These are phyloP conservation scores for Drosophila truncata DNA, from an alignment of 1,140 invertebrate genomes.

Conservation along the genomic window DNA sequence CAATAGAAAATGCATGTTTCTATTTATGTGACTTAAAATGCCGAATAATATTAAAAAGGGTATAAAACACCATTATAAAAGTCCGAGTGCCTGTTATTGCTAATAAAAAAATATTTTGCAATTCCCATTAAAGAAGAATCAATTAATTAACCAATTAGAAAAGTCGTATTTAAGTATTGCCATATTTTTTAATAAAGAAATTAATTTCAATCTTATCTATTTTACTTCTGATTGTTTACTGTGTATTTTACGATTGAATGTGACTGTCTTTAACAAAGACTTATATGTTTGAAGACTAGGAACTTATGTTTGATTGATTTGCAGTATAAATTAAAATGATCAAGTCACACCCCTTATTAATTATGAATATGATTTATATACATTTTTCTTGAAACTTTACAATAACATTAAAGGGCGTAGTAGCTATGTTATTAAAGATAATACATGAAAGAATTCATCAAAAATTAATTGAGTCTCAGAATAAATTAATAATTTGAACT, in stretches of 20 bases:
- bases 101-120: not conserved
- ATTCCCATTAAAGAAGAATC: not conserved
- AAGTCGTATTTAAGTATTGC: no score
- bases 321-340: not conserved
- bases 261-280: not conserved
- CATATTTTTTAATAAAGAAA: not conserved
- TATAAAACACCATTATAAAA: not conserved
- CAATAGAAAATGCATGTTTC: not conserved
- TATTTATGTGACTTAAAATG: not conserved
- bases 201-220: not conserved
- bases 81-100: not conserved
- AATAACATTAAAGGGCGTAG: not conserved
- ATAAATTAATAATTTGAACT: no score
- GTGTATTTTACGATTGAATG: not conserved
- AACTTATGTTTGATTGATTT: conserved; percentile 5
- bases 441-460: no score
- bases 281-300: not conserved
- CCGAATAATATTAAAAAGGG: not conserved
- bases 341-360: not conserved
- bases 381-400: not conserved
- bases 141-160: not conserved
- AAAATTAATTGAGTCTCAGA: no score
- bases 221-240: not conserved
- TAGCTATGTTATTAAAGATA: no score
- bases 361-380: not conserved